These are phyloP conservation scores for Labrus mixtus DNA, from an alignment of 2,113 vertebrate genomes.

Conservation along the genomic window DNA sequence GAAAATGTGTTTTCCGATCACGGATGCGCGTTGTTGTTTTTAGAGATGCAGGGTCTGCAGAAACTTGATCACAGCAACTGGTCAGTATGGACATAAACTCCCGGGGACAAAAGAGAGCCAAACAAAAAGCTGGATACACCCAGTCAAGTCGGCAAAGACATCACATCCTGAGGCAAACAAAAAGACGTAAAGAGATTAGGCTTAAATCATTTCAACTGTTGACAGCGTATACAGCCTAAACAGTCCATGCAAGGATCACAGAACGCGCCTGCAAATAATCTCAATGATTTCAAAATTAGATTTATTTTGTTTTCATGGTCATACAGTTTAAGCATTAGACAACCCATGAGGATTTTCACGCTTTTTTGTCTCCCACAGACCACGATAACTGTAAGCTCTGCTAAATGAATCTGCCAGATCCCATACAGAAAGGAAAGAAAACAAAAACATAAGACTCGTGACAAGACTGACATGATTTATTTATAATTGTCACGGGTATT, in stretches of 20 bases:
- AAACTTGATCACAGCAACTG: conserved; percentile 18
- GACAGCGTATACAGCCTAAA: conserved; percentile 16
- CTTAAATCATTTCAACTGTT: conserved; percentile 37
- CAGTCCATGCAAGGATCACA: conserved; percentile 13
- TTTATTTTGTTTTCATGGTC: conserved; percentile 14
- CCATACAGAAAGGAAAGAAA: conserved; percentile 21
- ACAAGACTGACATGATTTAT: conserved; percentile 63
- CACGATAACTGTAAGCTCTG: conserved; percentile 41
- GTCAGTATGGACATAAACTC: conserved; percentile 25
- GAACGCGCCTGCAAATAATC: conserved; percentile 14
- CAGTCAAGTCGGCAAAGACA: conserved; percentile 41
- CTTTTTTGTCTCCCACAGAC: conserved; percentile 26
- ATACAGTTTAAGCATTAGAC: conserved; percentile 4
- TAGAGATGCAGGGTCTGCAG: conserved; percentile 28
- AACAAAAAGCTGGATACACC: conserved; percentile 25
- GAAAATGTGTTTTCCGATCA: conserved; percentile 15
- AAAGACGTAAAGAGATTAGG: conserved; percentile 32
- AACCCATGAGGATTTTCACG: conserved; percentile 5
- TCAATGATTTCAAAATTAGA: conserved; percentile 36
- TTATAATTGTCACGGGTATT: conserved; percentile 63
- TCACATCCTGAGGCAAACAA: conserved; percentile 31
- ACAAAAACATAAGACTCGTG: conserved; percentile 38
- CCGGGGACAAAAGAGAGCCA: conserved; percentile 12
- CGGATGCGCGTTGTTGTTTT: conserved; percentile 14
- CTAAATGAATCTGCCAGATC: conserved; percentile 60